A percentile compares a stretch with the other conserved stretches of the same genome.
Evolutionary conservation across 1,140 invertebrate species (phyloP).

Genomic region (Pseudoatta argentina): DNA sequence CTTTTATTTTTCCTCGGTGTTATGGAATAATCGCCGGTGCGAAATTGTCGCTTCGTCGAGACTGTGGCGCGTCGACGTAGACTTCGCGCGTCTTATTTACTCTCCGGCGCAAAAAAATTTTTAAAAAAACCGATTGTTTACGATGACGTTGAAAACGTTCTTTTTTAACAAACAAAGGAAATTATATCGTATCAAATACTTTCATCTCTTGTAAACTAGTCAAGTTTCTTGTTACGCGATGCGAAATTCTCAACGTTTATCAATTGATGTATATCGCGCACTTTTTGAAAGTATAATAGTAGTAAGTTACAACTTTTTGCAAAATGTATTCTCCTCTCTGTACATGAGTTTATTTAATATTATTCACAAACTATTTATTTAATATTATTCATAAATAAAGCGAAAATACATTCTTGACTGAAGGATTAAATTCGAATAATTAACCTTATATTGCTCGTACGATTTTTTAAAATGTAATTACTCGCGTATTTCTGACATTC

Average conservation of each 20-base stretch:
- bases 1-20: background rate
- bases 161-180: background rate
- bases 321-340: background rate
- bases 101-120: background rate
- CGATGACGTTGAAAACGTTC: background rate
- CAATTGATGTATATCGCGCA: background rate
- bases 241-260: constrained; percentile 2
- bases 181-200: background rate
- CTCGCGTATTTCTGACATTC: too few relatives aligned
- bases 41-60: background rate
- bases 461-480: too few relatives aligned
- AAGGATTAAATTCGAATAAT: background rate
- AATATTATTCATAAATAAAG: background rate
- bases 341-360: background rate
- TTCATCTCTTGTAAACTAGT: background rate
- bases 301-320: background rate
- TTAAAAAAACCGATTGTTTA: background rate
- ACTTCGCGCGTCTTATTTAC: background rate
- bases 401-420: background rate
- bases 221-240: background rate
- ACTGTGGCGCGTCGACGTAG: background rate
- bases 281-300: background rate
- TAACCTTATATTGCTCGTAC: too few relatives aligned
- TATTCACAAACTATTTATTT: background rate
- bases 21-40: background rate